Base-by-base conservation (phyloP, 2,888 invertebrate species). In the Criorhina ranunculi region DNA sequence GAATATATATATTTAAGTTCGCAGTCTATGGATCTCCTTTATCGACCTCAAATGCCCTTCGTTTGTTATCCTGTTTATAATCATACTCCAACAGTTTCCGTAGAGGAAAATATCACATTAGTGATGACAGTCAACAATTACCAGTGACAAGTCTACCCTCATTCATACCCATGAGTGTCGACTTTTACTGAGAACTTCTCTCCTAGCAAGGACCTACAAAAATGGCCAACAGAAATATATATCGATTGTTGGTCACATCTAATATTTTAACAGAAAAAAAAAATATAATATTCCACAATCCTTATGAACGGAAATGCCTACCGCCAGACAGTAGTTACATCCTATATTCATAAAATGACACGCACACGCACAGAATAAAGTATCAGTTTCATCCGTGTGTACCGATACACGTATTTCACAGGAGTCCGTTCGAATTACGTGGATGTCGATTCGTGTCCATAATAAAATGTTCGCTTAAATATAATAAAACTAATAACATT, bases 401-500 rank as follows among this genome's bases (percentile, higher is more conserved):
- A n/a, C 53, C 46, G 37, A 57, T 29, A 5, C 55, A 49, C 37
- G 19, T 42, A 57, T 49, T 51, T 55, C 55, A 55, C 33, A 19
- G 62, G 62, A 69, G 49, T 57, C 12, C 57, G 55, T 44, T 62
- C 31, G 37, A 31, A 42, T 57, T 62, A 51, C 76, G 69, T 80
- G 69, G 62, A 75, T 15, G 76, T 59, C 69, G 42, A 69, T 70
- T 64, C 70, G 62, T 64, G 76, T 77, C 70, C 44, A 59, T 76
- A 77, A 75, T 70, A 76, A 70, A 70, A 76, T 82, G n/a, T 82
- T 64, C 64, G 57, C 81, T 59, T 37, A 64, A 70, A 81, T 51
- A 51, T 64, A 82, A 82, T 76, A 76, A 76, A 82, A 77, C 76
- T 77, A 76, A 82, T 70, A 82, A 76, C 37, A 35, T 64, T 77